A percentile compares a stretch with the other conserved stretches of the same genome.
These are phyloP conservation scores for Dynastes tityus DNA, from an alignment of 2,888 invertebrate species.

Conservation along the genomic window DNA sequence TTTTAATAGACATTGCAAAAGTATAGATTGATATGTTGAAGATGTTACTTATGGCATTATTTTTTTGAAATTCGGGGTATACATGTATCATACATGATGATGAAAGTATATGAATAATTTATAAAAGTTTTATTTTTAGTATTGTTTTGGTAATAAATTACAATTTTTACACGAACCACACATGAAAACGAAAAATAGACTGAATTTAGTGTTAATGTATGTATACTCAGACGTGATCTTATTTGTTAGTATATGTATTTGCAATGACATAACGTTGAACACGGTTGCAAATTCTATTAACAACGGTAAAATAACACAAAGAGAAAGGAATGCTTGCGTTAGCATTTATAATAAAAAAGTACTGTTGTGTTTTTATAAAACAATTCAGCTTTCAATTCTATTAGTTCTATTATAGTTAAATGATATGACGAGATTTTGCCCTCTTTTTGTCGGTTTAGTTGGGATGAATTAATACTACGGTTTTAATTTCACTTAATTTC, in stretches of 20 bases:
- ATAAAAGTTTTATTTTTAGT: no score
- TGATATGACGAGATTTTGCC: constrained; percentile 25
- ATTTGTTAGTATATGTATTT: constrained; percentile 9
- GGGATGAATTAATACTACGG: not conserved
- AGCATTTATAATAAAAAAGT: constrained; percentile 38
- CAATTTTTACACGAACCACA: not conserved
- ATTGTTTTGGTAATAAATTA: not conserved
- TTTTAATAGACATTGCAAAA: no score
- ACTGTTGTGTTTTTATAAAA: constrained; percentile 25
- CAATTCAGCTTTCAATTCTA: constrained; percentile 25
- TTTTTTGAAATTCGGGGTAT: no score
- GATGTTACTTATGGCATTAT: no score
- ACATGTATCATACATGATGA: no score
- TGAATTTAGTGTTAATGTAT: constrained; percentile 12
- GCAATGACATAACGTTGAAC: constrained; percentile 8
- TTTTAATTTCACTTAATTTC: constrained; percentile 27
- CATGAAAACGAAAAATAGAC: not conserved
- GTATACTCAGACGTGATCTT: not conserved
- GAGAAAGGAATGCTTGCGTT: constrained; percentile 42
- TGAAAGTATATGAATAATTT: no score
- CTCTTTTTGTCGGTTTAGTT: constrained; percentile 5
- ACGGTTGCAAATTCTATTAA: constrained; percentile 16
- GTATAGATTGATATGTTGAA: no score
- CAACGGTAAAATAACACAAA: constrained; percentile 29
- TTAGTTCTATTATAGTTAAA: not conserved